phyloP scores from a whole-genome alignment of 2,888 invertebrate genomes.

The Therioaphis trifolii region DNA sequence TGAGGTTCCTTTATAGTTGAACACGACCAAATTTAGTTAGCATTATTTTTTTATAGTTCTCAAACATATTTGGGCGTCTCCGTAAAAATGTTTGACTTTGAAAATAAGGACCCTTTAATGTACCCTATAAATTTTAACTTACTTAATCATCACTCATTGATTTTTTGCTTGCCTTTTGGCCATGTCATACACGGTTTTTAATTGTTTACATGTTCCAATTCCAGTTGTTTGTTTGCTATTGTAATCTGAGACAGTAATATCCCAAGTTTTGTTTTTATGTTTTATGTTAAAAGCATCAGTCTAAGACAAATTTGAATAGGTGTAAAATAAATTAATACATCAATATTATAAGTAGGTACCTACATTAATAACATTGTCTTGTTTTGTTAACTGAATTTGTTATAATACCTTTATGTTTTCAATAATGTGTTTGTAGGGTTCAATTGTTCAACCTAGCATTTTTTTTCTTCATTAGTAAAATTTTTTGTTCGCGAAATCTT shows the following conservation, averaged over 20 bases:
- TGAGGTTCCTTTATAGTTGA: no score
- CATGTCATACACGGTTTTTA: neutral
- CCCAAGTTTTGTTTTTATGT: neutral
- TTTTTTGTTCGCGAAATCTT: no score
- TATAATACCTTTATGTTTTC: slow-evolving; percentile 8
- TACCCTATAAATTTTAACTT: neutral
- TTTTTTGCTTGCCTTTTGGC: slow-evolving; percentile 8
- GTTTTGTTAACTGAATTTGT: slow-evolving; percentile 8
- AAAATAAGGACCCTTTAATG: no score
- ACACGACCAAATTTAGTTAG: no score
- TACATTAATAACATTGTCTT: neutral
- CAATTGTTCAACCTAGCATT: neutral
- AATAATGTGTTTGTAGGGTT: neutral
- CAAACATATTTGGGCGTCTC: no score
- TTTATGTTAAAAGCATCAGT: neutral
- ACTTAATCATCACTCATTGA: neutral
- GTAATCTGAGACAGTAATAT: neutral
- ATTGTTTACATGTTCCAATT: neutral
- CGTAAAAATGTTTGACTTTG: no score
- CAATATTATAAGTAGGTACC: slow-evolving; percentile 8
- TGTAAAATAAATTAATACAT: slow-evolving; percentile 8
- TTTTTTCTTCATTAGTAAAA: no score
- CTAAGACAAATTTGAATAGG: no score
- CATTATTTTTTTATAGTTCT: no score
- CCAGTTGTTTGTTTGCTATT: neutral